Evolutionary conservation across 2,797 vertebrate genomes (phyloP).

Genomic region (Sebastes vulpes): DNA sequence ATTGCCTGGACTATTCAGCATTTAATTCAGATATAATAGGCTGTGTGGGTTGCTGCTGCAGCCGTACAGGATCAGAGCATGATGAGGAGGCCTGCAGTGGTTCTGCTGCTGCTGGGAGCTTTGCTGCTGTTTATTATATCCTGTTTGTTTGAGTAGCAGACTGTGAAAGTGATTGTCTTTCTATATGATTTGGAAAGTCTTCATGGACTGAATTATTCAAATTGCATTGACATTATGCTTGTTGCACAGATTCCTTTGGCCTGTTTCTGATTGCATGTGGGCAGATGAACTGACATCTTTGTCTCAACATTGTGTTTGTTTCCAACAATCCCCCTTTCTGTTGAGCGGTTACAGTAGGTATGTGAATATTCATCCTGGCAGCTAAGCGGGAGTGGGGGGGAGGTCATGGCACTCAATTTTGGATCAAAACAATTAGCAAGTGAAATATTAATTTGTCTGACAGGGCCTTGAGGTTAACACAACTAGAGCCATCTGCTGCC

Average conservation of each 20-base stretch:
- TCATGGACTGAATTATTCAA: conserved; percentile 48
- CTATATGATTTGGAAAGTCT: conserved; percentile 32
- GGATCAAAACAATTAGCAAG: conserved; percentile 79
- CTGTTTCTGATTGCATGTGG: conserved; percentile 27
- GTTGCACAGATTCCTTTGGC: conserved; percentile 1
- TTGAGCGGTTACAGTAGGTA: conserved; percentile 11
- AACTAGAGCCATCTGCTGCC: conserved; percentile 63
- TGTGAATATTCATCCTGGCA: conserved; percentile 40
- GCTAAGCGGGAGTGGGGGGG: conserved; percentile 28
- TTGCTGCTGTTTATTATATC: conserved; percentile 32
- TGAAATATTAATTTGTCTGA: conserved; percentile 72
- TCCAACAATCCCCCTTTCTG: conserved; percentile 38
- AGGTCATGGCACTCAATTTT: conserved; percentile 69
- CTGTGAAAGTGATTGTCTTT: conserved; percentile 22
- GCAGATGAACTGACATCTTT: conserved; percentile 28
- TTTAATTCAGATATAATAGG: conserved; percentile 56
- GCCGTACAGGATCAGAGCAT: conserved; percentile 18
- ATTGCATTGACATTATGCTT: conserved; percentile 25
- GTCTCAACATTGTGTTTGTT: conserved; percentile 35
- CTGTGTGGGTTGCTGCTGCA: conserved; percentile 43
- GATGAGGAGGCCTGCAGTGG: conserved; percentile 15
- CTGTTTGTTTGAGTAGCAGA: conserved; percentile 23
- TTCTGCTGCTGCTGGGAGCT: conserved; percentile 19
- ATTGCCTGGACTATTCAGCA: not conserved
- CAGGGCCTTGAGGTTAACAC: conserved; percentile 66